Conservation (phyloP, 2,888 invertebrate species). For the Phyto melanocephala region DNA sequence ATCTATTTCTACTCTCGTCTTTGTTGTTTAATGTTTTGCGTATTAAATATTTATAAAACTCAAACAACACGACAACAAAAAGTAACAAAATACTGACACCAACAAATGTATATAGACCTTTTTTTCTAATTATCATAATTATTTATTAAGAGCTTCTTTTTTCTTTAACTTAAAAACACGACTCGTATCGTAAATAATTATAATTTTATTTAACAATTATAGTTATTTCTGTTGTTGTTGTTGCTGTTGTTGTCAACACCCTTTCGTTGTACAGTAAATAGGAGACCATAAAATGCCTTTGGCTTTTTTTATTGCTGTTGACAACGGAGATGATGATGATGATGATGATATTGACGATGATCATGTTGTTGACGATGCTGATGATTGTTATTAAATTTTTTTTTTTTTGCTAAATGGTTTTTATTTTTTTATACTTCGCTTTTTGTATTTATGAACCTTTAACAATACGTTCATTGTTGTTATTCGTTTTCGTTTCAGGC, state of each 20-base stretch:
- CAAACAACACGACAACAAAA: neutral
- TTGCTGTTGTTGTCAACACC: slow-evolving; percentile 54
- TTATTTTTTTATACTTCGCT: slow-evolving; percentile 20
- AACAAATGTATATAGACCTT: neutral
- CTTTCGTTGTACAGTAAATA: slow-evolving; percentile 20
- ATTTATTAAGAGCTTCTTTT: neutral
- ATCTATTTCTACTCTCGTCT: neutral
- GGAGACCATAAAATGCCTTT: slow-evolving; percentile 44
- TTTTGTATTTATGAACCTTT: slow-evolving; percentile 38
- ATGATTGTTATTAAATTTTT: slow-evolving; percentile 49
- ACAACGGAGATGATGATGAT: neutral
- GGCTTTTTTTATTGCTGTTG: slow-evolving; percentile 25
- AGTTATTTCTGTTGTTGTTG: slow-evolving; percentile 48
- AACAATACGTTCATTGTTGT: slow-evolving; percentile 53
- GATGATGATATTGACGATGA: slow-evolving; percentile 9
- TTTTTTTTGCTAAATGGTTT: neutral
- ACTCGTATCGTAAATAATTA: slow-evolving; percentile 34
- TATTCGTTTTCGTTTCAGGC: too few species aligned
- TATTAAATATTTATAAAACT: neutral
- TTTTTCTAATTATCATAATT: slow-evolving; percentile 31
- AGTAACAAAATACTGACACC: neutral
- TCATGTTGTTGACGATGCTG: slow-evolving; percentile 2
- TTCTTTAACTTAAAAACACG: neutral
- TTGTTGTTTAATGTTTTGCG: slow-evolving; percentile 6
- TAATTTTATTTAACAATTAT: slow-evolving; percentile 52